phyloP scores from a whole-genome alignment of 1,140 invertebrate genomes.

The Rhyzopertha dominica region DNA sequence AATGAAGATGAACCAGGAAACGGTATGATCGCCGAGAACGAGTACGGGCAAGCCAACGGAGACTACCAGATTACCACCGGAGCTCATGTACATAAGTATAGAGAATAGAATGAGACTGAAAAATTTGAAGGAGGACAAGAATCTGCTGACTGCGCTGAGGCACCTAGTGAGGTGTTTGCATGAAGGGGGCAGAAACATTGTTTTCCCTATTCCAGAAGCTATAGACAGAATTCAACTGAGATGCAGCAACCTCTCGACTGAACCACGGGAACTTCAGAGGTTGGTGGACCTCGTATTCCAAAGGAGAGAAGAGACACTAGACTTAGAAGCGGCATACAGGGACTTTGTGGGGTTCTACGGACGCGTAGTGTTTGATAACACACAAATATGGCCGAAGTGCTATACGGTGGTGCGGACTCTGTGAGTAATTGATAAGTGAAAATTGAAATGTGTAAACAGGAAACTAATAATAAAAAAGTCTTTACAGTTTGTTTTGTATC shows the following conservation, averaged over 20 bases:
- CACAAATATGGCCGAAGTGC: no score
- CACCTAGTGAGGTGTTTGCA: background rate
- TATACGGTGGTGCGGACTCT: no score
- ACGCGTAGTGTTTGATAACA: background rate
- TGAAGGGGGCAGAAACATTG: background rate
- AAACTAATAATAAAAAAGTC: no score
- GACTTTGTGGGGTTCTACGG: conserved; percentile 2
- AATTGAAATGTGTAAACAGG: no score
- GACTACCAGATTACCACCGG: no score
- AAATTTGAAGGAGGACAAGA: background rate
- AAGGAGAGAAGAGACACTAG: conserved; percentile 5
- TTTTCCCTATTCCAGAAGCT: conserved; percentile 2
- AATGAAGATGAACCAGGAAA: no score
- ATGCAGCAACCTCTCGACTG: background rate
- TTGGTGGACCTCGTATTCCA: background rate
- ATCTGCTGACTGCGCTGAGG: background rate
- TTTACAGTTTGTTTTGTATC: no score
- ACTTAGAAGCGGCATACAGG: conserved; percentile 1
- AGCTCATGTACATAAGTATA: no score
- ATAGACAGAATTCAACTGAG: conserved; percentile 6
- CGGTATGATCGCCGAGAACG: no score
- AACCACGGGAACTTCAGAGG: background rate
- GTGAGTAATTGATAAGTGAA: no score
- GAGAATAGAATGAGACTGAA: no score
- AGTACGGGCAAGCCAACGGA: no score